These are phyloP conservation scores for Polydrusus pterygomalis DNA, from an alignment of 2,888 invertebrate species.

Conservation along the genomic window DNA sequence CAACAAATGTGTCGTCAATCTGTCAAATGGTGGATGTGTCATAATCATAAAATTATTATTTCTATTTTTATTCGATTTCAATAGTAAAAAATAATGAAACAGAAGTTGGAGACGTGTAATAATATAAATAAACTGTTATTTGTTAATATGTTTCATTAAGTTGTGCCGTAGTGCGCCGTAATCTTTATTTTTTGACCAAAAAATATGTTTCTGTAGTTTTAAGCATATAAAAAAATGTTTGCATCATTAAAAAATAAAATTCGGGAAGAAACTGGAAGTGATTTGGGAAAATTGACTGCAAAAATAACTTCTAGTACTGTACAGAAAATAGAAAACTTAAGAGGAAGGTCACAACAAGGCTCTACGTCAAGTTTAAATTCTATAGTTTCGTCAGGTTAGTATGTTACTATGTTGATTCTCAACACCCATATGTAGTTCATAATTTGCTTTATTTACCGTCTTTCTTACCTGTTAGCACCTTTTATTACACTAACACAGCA, in stretches of 20 bases:
- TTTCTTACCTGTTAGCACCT: no score
- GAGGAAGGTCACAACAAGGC: conserved; percentile 72
- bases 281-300: conserved; percentile 75
- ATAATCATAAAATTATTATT: no score
- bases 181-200: conserved; percentile 1
- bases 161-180: neutral
- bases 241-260: conserved; percentile 92
- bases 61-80: no score
- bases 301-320: conserved; percentile 73
- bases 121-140: conserved; percentile 11
- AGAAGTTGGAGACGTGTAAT: conserved; percentile 37
- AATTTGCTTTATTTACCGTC: no score
- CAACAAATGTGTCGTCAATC: no score
- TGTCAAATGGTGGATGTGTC: no score
- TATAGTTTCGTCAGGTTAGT: conserved; percentile 66
- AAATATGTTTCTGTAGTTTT: conserved; percentile 36
- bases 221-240: conserved; percentile 78
- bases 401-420: no score
- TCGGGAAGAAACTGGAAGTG: conserved; percentile 90
- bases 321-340: conserved; percentile 72
- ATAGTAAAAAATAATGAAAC: conserved; percentile 4
- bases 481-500: no score
- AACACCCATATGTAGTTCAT: no score
- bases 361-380: conserved; percentile 72
- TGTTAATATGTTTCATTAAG: conserved; percentile 23